Percentiles rank a stretch among this genome's conserved stretches.
These are phyloP conservation scores for Elgaria multicarinata DNA, from an alignment of 2,113 vertebrate species.

Conservation along the genomic window DNA sequence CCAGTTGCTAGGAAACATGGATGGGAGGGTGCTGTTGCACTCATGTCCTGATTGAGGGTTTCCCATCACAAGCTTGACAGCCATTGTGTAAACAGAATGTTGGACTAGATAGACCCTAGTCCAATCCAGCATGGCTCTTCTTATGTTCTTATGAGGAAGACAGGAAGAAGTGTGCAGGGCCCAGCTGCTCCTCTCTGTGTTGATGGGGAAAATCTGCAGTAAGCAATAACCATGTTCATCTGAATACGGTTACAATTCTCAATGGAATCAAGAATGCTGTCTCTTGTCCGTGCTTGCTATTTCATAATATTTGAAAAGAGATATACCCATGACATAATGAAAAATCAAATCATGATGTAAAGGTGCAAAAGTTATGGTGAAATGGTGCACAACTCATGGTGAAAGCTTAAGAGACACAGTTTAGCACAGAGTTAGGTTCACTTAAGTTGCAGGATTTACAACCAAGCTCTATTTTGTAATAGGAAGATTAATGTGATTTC, in stretches of 20 bases:
- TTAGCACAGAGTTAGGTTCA: neutral
- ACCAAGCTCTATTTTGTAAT: neutral
- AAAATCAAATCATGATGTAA: too few species aligned
- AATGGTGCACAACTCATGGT: too few species aligned
- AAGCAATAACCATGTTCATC: neutral
- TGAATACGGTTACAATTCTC: neutral
- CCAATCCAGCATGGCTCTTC: too few species aligned
- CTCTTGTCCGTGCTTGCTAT: neutral
- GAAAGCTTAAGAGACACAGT: neutral
- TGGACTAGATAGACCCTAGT: too few species aligned
- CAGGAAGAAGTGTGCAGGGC: neutral
- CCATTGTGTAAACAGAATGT: too few species aligned
- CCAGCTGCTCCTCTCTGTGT: neutral
- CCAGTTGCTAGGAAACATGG: too few species aligned
- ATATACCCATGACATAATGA: neutral
- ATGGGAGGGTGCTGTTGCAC: too few species aligned
- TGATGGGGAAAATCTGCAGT: neutral
- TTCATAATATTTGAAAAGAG: neutral
- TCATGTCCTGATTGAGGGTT: too few species aligned
- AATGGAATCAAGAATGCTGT: neutral
- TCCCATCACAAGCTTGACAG: too few species aligned
- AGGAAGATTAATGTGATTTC: neutral
- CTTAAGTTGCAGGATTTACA: neutral
- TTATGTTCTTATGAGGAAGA: neutral
- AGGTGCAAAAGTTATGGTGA: too few species aligned